phyloP scores from a whole-genome alignment of 2,888 invertebrate genomes.

The Caenorhabditis sp. region DNA sequence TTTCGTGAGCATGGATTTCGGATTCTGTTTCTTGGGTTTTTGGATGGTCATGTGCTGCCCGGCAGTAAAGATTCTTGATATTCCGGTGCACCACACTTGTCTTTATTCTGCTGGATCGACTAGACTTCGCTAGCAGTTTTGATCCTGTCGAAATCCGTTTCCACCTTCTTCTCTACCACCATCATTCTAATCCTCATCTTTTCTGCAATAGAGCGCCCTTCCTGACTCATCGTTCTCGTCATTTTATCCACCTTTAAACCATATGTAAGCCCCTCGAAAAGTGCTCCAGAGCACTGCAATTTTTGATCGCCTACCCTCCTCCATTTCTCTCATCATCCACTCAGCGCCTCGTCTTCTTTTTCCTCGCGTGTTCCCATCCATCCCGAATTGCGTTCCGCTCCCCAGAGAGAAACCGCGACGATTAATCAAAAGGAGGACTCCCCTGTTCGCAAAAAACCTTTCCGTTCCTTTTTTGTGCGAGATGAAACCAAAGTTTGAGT shows the following conservation, averaged over 20 bases:
- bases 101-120: no score
- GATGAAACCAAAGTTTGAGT: slow-evolving; percentile 32
- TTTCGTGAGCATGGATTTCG: neutral
- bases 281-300: neutral
- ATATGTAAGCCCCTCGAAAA: neutral
- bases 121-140: no score
- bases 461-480: neutral
- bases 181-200: no score
- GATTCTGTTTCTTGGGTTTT: neutral
- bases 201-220: no score
- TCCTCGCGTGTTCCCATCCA: slow-evolving; percentile 8
- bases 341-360: no score
- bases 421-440: slow-evolving; percentile 50
- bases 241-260: no score
- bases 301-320: neutral
- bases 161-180: no score
- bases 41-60: neutral
- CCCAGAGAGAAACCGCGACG: slow-evolving; percentile 27
- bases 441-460: slow-evolving; percentile 30
- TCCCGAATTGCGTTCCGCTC: neutral
- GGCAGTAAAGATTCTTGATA: no score
- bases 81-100: no score
- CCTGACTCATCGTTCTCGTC: no score
- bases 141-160: no score
- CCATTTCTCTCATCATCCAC: slow-evolving; percentile 30